A percentile compares a stretch with the other conserved stretches of the same genome.
Conservation (phyloP, 2,888 invertebrate genomes). For the Agrotis clavis region DNA sequence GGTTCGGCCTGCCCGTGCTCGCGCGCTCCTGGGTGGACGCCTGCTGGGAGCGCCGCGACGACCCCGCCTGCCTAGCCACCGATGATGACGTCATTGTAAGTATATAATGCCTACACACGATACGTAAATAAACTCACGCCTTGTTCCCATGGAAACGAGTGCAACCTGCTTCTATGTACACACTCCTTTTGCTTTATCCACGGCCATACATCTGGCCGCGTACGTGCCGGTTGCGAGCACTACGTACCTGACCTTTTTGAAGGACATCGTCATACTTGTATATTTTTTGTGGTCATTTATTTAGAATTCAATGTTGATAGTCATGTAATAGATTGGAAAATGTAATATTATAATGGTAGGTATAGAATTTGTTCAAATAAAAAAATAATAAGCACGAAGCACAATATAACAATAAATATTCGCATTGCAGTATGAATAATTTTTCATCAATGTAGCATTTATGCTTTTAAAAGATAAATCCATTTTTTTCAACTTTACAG, state of each 20-base stretch:
- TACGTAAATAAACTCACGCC: neutral
- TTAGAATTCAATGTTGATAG: constrained; percentile 7
- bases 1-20: constrained; percentile 97
- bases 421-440: neutral
- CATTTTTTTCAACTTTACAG: constrained; percentile 78
- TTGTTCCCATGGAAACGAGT: constrained; percentile 11
- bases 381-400: neutral
- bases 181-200: neutral
- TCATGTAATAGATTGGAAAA: neutral
- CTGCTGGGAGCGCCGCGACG: constrained; percentile 96
- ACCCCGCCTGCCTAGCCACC: constrained; percentile 93
- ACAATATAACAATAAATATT: too few relatives aligned
- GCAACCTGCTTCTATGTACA: constrained; percentile 7
- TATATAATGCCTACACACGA: constrained; percentile 44
- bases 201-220: constrained; percentile 1
- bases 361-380: neutral
- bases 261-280: constrained; percentile 4
- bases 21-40: constrained; percentile 96
- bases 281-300: constrained; percentile 16
- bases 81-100: constrained; percentile 93
- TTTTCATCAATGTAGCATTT: neutral
- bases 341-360: neutral
- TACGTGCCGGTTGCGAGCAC: neutral
- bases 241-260: constrained; percentile 2
- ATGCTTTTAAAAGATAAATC: too few relatives aligned